A percentile compares a stretch with the other conserved stretches of the same genome.
Conservation (phyloP, 2,797 vertebrate genomes). For the Sebastes taczanowskii region DNA sequence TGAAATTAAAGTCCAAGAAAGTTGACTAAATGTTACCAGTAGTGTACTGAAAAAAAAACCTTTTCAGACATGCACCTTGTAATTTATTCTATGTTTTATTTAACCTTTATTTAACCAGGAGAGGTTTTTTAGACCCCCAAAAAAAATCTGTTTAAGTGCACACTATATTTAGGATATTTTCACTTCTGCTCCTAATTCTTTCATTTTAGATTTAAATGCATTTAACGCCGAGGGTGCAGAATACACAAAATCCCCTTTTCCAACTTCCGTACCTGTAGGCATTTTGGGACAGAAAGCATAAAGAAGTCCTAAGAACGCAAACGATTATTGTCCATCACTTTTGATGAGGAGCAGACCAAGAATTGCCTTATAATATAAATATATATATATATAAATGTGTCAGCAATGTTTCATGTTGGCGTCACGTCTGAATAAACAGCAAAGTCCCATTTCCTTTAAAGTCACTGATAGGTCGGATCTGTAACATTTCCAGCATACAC, state of each 20-base stretch:
- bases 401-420: neutral
- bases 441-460: neutral
- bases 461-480: neutral
- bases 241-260: neutral
- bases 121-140: no score
- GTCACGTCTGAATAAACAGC: neutral
- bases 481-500: neutral
- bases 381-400: neutral
- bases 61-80: neutral
- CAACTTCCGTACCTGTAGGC: no score
- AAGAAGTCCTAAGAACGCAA: neutral
- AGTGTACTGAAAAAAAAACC: neutral
- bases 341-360: neutral
- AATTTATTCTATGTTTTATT: neutral
- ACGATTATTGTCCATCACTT: no score
- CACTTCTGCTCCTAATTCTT: neutral
- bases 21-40: neutral
- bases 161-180: no score
- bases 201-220: neutral
- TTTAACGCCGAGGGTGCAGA: neutral
- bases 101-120: neutral
- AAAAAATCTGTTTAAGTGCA: no score
- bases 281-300: neutral
- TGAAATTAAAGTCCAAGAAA: neutral
- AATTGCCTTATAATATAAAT: neutral